A percentile compares a stretch with the other conserved stretches of the same genome.
Conservation (phyloP, 2,113 vertebrate genomes). For the Arizona elegans region DNA sequence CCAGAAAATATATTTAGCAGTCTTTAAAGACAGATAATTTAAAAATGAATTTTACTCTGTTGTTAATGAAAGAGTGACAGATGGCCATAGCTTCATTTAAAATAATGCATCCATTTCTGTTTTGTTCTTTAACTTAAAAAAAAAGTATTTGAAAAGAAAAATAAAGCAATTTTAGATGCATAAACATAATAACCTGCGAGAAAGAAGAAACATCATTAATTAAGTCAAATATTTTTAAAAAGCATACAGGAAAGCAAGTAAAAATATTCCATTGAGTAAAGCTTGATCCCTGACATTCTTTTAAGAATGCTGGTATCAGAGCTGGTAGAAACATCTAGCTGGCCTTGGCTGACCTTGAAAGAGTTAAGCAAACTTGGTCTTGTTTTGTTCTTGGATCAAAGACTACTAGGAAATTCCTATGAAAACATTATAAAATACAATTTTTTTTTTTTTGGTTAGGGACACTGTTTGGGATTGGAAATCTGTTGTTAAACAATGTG, state of each 20-base stretch:
- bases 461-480: neutral
- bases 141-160: neutral
- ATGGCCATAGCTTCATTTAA: conserved; percentile 13
- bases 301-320: neutral
- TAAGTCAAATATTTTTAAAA: neutral
- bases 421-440: neutral
- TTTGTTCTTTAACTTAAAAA: neutral
- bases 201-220: neutral
- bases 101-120: conserved; percentile 7
- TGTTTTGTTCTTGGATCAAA: neutral
- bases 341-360: neutral
- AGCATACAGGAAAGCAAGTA: neutral
- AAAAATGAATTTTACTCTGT: neutral
- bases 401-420: neutral
- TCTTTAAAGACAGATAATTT: neutral
- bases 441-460: neutral
- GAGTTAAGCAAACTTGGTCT: neutral
- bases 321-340: neutral
- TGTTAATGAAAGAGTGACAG: conserved; percentile 5
- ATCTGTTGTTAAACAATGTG: neutral
- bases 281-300: neutral
- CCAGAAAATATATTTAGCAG: conserved; percentile 1
- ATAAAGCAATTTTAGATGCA: neutral
- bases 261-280: neutral
- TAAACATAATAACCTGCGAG: neutral